Percentiles rank a stretch among this genome's conserved stretches.
phyloP scores from a whole-genome alignment of 2,797 vertebrate species.

The Labeo calbasu region DNA sequence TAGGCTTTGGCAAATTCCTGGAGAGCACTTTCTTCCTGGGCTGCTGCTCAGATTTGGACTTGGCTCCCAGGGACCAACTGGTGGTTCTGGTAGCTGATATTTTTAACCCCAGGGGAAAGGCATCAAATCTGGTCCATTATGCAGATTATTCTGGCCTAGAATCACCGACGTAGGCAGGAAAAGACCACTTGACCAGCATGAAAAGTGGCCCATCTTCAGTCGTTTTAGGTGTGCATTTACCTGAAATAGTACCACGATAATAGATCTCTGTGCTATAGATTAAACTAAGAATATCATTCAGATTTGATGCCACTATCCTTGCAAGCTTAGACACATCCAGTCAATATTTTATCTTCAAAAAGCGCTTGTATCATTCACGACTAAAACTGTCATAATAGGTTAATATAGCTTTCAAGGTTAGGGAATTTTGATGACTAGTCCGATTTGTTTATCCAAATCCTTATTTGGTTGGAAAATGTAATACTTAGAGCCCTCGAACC shows the following conservation, averaged over 20 bases:
- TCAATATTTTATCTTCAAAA: no score
- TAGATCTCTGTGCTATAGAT: neutral
- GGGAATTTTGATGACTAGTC: no score
- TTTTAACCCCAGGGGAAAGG: neutral
- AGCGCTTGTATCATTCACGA: no score
- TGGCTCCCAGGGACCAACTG: constrained; percentile 7
- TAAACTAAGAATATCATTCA: neutral
- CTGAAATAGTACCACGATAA: neutral
- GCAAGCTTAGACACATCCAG: no score
- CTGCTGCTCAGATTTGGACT: constrained; percentile 8
- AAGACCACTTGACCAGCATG: neutral
- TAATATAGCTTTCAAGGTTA: no score
- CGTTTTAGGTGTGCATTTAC: neutral
- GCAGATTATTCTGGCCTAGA: neutral
- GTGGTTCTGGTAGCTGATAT: neutral
- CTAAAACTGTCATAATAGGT: no score
- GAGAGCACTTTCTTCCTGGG: constrained; percentile 20
- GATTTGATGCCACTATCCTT: no score
- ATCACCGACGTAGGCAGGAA: neutral
- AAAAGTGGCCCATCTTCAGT: neutral
- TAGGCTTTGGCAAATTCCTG: neutral
- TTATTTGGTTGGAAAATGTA: neutral
- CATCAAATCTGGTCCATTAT: neutral
- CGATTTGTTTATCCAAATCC: constrained; percentile 6
- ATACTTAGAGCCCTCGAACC: neutral